Conservation (phyloP, 2,113 vertebrate genomes). For the Galemys pyrenaicus region DNA sequence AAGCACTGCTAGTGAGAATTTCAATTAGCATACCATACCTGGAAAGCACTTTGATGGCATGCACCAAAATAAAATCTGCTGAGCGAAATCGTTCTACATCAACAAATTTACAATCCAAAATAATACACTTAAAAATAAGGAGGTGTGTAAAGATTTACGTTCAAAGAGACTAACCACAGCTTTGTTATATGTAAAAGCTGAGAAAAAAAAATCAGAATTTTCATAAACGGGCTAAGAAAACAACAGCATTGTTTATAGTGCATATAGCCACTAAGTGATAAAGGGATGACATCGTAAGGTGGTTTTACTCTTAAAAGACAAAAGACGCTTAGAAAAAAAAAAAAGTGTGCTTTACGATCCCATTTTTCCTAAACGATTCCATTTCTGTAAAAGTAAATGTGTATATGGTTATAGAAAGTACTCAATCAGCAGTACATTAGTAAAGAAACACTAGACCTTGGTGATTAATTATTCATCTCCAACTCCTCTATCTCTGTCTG, state of each 20-base stretch:
- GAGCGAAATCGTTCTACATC: neutral
- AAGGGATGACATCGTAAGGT: neutral
- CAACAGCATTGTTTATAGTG: neutral
- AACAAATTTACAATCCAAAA: slow-evolving; percentile 5
- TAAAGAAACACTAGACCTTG: neutral
- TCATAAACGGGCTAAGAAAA: neutral
- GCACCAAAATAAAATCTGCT: neutral
- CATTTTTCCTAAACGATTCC: neutral
- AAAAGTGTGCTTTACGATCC: neutral
- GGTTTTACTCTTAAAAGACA: neutral
- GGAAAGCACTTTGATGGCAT: neutral
- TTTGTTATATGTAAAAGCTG: neutral
- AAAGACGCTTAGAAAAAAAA: neutral
- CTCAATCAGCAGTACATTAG: neutral
- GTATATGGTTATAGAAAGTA: neutral
- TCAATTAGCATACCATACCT: neutral
- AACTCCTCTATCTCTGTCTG: neutral
- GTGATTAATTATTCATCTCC: neutral
- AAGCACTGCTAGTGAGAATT: neutral
- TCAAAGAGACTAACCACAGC: neutral
- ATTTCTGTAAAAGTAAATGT: neutral
- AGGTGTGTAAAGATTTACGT: neutral
- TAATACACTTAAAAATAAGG: too few relatives aligned
- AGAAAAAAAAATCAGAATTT: neutral
- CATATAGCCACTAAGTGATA: neutral